Conservation (phyloP, 2,113 vertebrate genomes). For the Ictalurus furcatus region DNA sequence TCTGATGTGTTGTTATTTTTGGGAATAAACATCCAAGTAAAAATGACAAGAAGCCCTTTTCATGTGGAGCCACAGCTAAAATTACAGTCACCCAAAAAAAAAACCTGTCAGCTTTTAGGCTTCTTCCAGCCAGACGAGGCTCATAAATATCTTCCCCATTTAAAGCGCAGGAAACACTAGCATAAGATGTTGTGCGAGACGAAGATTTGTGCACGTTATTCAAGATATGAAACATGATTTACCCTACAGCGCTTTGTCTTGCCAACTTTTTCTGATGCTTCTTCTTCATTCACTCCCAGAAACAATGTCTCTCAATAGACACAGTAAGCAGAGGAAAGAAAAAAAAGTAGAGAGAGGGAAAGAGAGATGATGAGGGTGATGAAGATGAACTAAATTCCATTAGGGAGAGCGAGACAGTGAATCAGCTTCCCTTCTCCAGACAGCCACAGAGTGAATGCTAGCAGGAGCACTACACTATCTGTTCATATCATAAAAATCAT, state of each 20-base stretch:
- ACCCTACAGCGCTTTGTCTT: background rate
- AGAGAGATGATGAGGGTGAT: background rate
- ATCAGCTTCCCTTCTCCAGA: background rate
- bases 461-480: background rate
- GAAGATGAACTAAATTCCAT: constrained; percentile 29
- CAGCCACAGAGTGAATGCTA: background rate
- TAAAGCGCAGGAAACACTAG: constrained; percentile 21
- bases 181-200: constrained; percentile 25
- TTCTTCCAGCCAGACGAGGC: constrained; percentile 26
- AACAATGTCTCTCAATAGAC: constrained; percentile 30
- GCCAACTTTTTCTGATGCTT: constrained; percentile 8
- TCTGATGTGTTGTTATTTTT: constrained; percentile 46
- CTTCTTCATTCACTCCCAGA: constrained; percentile 28
- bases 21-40: constrained; percentile 33
- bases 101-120: constrained; percentile 36
- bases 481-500: background rate
- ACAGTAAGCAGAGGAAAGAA: background rate
- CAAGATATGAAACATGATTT: background rate
- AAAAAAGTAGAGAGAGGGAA: background rate
- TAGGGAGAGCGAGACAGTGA: constrained; percentile 21
- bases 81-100: constrained; percentile 38
- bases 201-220: constrained; percentile 32
- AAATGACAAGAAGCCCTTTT: constrained; percentile 34
- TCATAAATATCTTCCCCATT: constrained; percentile 46
- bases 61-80: constrained; percentile 35